Evolutionary conservation across 2,797 vertebrate species (phyloP), one percentile per base, ranked within the genome.

Genomic region (Chrysocyon brachyurus): DNA sequence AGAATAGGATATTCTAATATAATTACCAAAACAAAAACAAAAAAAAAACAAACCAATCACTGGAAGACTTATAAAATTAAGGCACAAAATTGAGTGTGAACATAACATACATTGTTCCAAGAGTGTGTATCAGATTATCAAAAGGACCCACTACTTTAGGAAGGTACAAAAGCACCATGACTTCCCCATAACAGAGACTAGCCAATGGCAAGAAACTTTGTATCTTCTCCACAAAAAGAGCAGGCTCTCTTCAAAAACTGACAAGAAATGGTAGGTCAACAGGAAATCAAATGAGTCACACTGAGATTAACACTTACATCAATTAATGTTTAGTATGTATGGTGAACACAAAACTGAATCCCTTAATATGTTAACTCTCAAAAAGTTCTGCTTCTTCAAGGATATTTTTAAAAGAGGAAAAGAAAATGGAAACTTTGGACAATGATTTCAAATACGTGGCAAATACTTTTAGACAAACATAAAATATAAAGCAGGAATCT

Each of bases 181-280:
- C 28, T 97, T 86, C 73, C 40, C 73, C 5, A 40, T 22, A 91
- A 93, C 26, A 91, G 49, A 97, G 95, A 92, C 61, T 28, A 77
- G 36, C 52, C 79, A 93, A 88, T 52, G 26, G 46, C 17, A 89
- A 91, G 75, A 86, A 88, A 49, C n/a, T 97, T 94, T 78, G 46
- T 96, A 91, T 92, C 90, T 96, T 95, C 70, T 91, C 56, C 56
- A 84, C 87, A 40, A 79, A 75, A 94, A 95, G 56, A 94, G n/a
- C 54, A 92, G 40, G 73, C 21, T 19, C 46, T 84, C 59, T 79
- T 96, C 24, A 89, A 96, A 84, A 90, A 36, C 31, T 40, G 40
- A 64, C 92, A 83, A 73, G 83, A 96, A 98, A 96, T 12, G 36
- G 33, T 84, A 88, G 16, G 72, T 92, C 84, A 96, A 96, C 90